These are phyloP conservation scores for Hyphantria cunea DNA, from an alignment of 1,140 invertebrate species.

Conservation along the genomic window DNA sequence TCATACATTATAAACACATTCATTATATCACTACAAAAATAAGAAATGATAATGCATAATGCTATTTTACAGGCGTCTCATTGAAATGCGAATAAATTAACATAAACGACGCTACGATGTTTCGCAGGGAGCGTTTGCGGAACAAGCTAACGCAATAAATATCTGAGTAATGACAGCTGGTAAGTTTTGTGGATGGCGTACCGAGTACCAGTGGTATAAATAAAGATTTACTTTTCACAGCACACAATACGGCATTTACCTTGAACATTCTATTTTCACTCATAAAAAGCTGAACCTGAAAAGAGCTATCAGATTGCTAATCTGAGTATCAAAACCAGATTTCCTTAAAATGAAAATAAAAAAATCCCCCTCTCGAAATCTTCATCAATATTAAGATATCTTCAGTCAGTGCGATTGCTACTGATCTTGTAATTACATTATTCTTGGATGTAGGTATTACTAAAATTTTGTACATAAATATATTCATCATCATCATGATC, in stretches of 20 bases:
- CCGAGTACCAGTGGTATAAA: slow-evolving; percentile 14
- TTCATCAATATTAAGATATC: too few relatives aligned
- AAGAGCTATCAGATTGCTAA: too few relatives aligned
- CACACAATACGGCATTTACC: background rate
- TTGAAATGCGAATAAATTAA: slow-evolving; percentile 75
- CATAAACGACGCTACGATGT: slow-evolving; percentile 56
- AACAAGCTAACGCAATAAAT: slow-evolving; percentile 55
- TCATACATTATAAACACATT: too few relatives aligned
- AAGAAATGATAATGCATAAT: slow-evolving; percentile 62
- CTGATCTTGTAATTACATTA: too few relatives aligned
- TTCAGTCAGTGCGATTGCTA: too few relatives aligned
- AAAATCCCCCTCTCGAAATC: too few relatives aligned
- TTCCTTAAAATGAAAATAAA: too few relatives aligned
- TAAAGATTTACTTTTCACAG: slow-evolving; percentile 21
- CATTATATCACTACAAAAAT: slow-evolving; percentile 48
- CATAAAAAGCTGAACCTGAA: background rate
- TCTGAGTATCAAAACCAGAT: too few relatives aligned
- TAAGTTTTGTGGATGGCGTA: slow-evolving; percentile 41
- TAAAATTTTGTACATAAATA: too few relatives aligned
- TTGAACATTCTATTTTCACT: background rate
- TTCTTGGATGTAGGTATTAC: too few relatives aligned
- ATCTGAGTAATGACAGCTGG: slow-evolving; percentile 46
- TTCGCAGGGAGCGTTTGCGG: slow-evolving; percentile 47
- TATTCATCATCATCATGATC: too few relatives aligned
- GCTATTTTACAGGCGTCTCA: slow-evolving; percentile 53